Evolutionary conservation across 2,888 invertebrate species (phyloP).

Genomic region (Parelbella ahira): DNA sequence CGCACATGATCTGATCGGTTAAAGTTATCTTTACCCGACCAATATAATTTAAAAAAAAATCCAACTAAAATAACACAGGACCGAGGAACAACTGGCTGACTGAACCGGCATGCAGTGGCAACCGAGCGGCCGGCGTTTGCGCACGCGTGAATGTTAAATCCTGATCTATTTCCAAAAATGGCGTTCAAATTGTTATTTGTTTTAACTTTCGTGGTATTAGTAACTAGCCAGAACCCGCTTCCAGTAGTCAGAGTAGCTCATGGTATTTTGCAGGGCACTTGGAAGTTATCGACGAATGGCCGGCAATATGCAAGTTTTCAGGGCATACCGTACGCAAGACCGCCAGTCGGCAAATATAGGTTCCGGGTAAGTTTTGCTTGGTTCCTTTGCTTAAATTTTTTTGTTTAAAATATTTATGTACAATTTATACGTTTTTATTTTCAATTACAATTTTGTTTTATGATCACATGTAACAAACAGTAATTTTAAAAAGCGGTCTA

Average conservation of each 20-base stretch:
- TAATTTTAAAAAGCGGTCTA: no score
- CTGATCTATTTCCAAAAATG: constrained; percentile 34
- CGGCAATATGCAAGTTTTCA: constrained; percentile 80
- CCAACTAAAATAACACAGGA: no score
- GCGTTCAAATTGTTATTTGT: constrained; percentile 41
- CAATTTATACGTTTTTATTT: no score
- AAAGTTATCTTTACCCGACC: no score
- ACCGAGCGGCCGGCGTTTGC: constrained; percentile 33
- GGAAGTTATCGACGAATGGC: constrained; percentile 61
- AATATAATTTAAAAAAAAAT: no score
- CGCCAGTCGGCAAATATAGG: constrained; percentile 82
- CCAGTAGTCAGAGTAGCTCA: constrained; percentile 55
- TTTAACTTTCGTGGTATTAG: constrained; percentile 34
- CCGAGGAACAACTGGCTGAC: no score
- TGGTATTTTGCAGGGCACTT: constrained; percentile 58
- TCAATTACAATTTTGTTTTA: no score
- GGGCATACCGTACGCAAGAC: constrained; percentile 84
- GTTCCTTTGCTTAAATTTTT: no score
- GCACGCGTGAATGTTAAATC: constrained; percentile 33
- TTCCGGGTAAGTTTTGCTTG: constrained; percentile 77
- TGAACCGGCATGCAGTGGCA: no score
- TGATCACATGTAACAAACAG: no score
- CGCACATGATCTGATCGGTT: no score
- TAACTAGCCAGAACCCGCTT: constrained; percentile 42
- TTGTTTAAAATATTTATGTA: no score